Percentiles rank a stretch among this genome's conserved stretches.
Conservation (phyloP, 2,113 vertebrate genomes). For the Oxygymnocypris stewartii region DNA sequence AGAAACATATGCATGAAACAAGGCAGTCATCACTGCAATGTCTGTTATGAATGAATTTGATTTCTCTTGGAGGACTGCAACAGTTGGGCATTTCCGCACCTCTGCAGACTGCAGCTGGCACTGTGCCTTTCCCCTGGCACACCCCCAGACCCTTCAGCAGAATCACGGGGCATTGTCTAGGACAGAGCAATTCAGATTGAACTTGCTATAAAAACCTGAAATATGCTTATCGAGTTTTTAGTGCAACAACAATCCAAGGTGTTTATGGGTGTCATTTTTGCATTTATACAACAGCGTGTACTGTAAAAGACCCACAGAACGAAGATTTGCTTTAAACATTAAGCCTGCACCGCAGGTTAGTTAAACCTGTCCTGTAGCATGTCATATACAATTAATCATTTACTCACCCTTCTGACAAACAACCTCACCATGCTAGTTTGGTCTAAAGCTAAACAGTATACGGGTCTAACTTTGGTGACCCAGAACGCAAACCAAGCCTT, state of each 20-base stretch:
- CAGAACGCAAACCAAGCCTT: slow-evolving; percentile 40
- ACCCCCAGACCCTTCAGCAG: slow-evolving; percentile 42
- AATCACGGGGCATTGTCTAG: slow-evolving; percentile 34
- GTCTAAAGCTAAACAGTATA: slow-evolving; percentile 22
- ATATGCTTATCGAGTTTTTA: slow-evolving; percentile 21
- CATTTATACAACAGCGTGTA: background rate
- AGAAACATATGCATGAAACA: slow-evolving; percentile 53
- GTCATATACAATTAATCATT: slow-evolving; percentile 37
- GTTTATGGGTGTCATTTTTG: slow-evolving; percentile 10
- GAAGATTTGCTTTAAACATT: slow-evolving; percentile 1
- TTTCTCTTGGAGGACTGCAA: too few species aligned
- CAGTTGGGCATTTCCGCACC: slow-evolving; percentile 65
- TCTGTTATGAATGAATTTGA: slow-evolving; percentile 52
- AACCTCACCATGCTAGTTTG: slow-evolving; percentile 4
- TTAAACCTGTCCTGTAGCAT: slow-evolving; percentile 24
- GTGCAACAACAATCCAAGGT: background rate
- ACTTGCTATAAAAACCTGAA: background rate
- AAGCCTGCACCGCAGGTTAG: background rate
- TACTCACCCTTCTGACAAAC: slow-evolving; percentile 32
- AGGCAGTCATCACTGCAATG: slow-evolving; percentile 47
- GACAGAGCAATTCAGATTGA: slow-evolving; percentile 20
- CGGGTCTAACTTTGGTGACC: slow-evolving; percentile 38
- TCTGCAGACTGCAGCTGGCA: slow-evolving; percentile 54
- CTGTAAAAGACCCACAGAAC: background rate
- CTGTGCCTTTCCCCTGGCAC: slow-evolving; percentile 44